Evolutionary conservation across 2,888 invertebrate genomes (phyloP).

Genomic region (Helleia helle): DNA sequence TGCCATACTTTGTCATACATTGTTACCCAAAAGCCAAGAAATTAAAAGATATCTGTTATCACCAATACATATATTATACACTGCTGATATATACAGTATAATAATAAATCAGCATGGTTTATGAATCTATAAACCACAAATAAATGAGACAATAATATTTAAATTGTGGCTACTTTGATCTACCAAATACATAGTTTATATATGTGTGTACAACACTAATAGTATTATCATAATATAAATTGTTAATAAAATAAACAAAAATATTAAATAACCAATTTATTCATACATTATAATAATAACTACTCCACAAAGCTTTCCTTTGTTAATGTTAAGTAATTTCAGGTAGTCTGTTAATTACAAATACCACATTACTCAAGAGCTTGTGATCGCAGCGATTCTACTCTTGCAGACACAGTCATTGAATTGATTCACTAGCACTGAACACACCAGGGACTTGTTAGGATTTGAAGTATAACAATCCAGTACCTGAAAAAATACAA

Average conservation of each 20-base stretch:
- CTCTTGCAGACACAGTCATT: constrained; percentile 70
- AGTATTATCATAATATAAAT: no score
- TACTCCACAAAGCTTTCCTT: constrained; percentile 40
- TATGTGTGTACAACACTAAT: no score
- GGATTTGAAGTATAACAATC: constrained; percentile 63
- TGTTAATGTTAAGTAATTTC: constrained; percentile 1
- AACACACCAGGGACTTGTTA: constrained; percentile 56
- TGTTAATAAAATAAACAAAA: no score
- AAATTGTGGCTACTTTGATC: no score
- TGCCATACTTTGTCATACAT: no score
- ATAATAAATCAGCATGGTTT: no score
- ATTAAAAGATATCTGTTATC: no score
- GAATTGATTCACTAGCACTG: constrained; percentile 64
- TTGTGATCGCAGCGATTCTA: constrained; percentile 52
- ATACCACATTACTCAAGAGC: constrained; percentile 36
- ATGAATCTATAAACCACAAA: neutral
- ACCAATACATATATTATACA: no score
- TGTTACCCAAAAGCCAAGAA: no score
- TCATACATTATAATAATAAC: constrained; percentile 55
- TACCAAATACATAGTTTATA: no score
- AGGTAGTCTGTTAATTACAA: neutral
- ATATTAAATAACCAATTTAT: constrained; percentile 58
- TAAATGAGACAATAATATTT: neutral
- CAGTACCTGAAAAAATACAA: constrained; percentile 45
- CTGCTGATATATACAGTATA: no score